phyloP scores from a whole-genome alignment of 2,888 invertebrate species.

The Phortica magna region DNA sequence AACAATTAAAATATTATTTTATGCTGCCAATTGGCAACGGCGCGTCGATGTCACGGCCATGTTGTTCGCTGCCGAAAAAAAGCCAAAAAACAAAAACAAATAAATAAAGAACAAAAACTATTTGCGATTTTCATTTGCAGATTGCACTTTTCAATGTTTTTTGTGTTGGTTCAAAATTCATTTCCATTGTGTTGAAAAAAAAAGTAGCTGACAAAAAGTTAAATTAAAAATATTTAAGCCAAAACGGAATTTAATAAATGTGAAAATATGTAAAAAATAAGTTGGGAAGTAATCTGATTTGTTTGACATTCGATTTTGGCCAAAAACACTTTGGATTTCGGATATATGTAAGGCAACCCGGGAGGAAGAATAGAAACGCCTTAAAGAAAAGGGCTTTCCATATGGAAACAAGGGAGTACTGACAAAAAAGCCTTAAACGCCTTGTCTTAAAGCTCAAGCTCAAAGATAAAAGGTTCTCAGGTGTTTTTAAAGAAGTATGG shows the following conservation, averaged over 20 bases:
- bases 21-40: constrained; percentile 39
- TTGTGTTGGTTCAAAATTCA: constrained; percentile 41
- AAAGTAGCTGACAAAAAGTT: background rate
- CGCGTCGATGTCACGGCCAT: constrained; percentile 11
- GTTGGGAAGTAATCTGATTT: too few relatives aligned
- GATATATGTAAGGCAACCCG: too few relatives aligned
- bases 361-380: too few relatives aligned
- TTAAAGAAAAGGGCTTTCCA: too few relatives aligned
- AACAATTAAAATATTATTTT: constrained; percentile 41
- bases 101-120: constrained; percentile 21
- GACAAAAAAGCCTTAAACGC: too few relatives aligned
- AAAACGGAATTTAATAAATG: background rate
- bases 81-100: constrained; percentile 7
- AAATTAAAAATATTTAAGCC: background rate
- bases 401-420: too few relatives aligned
- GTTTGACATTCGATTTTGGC: too few relatives aligned
- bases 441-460: too few relatives aligned
- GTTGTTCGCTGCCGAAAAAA: background rate
- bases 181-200: constrained; percentile 37
- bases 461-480: too few relatives aligned
- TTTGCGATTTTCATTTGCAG: constrained; percentile 14
- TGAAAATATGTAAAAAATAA: too few relatives aligned
- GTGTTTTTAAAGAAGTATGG: too few relatives aligned
- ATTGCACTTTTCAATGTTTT: constrained; percentile 38
- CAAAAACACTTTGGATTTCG: too few relatives aligned